Percentiles rank a stretch among this genome's conserved stretches.
phyloP scores from a whole-genome alignment of 2,888 invertebrate genomes.

The Mesorhabditis sp. region DNA sequence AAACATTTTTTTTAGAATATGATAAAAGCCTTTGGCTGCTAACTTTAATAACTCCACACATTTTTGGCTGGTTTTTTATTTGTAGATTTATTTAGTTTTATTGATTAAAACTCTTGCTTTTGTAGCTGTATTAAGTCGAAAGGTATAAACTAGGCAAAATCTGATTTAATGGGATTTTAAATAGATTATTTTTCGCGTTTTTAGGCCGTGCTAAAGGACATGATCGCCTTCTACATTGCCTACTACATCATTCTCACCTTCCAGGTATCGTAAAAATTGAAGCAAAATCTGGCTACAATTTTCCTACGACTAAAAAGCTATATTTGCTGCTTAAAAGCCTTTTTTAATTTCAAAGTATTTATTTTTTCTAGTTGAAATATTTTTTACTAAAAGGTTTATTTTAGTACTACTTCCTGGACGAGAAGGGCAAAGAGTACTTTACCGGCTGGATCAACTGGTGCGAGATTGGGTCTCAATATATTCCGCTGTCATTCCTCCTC shows the following conservation, averaged over 20 bases:
- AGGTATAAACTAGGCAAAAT: no score
- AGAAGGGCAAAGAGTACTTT: constrained; percentile 56
- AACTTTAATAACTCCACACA: no score
- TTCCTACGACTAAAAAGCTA: no score
- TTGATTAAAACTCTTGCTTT: no score
- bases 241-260: constrained; percentile 54
- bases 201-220: constrained; percentile 53
- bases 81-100: no score
- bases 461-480: constrained; percentile 54
- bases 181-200: background rate
- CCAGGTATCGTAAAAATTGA: constrained; percentile 33
- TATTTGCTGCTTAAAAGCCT: no score
- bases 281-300: no score
- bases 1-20: no score
- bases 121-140: no score
- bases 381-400: constrained; percentile 15
- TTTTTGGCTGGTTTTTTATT: no score
- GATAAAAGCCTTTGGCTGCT: no score
- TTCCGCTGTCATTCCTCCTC: constrained; percentile 56
- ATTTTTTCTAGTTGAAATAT: background rate
- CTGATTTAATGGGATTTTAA: background rate
- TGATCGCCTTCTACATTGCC: constrained; percentile 55
- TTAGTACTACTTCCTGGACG: constrained; percentile 55
- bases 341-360: no score
- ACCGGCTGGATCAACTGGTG: constrained; percentile 58